These are phyloP conservation scores for Gymnothorax reevesii DNA, from an alignment of 2,797 vertebrate genomes.

Conservation along the genomic window DNA sequence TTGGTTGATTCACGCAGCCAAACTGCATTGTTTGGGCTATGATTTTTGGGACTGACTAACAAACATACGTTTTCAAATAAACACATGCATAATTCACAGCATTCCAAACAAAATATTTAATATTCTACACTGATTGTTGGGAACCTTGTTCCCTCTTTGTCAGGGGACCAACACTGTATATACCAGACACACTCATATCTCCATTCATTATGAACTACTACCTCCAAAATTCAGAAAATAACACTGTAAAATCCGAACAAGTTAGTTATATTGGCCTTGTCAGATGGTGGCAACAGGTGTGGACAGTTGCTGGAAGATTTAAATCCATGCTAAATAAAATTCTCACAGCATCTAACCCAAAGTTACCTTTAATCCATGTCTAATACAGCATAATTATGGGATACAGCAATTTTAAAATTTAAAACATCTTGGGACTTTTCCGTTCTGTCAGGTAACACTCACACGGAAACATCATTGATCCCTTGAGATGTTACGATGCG, in stretches of 20 bases:
- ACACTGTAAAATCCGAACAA: not conserved
- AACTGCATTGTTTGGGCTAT: not conserved
- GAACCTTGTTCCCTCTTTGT: not conserved
- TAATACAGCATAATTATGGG: not conserved
- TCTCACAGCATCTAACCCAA: no score
- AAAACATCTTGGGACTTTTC: no score
- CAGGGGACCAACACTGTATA: not conserved
- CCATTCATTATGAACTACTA: not conserved
- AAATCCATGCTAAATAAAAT: no score
- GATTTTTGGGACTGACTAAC: not conserved
- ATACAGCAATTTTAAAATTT: no score
- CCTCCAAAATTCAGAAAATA: not conserved
- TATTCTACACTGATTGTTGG: not conserved
- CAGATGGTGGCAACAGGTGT: no score
- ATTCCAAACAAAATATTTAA: constrained; percentile 1
- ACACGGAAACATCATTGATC: not conserved
- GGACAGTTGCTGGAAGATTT: no score
- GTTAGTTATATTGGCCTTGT: no score
- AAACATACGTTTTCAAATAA: not conserved
- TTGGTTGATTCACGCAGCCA: no score
- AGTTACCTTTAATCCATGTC: no score
- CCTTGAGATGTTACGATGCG: not conserved
- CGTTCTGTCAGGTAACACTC: not conserved
- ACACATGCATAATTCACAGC: not conserved
- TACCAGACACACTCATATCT: not conserved